phyloP scores from a whole-genome alignment of 2,113 vertebrate species.

The Dryoscopus gambensis region DNA sequence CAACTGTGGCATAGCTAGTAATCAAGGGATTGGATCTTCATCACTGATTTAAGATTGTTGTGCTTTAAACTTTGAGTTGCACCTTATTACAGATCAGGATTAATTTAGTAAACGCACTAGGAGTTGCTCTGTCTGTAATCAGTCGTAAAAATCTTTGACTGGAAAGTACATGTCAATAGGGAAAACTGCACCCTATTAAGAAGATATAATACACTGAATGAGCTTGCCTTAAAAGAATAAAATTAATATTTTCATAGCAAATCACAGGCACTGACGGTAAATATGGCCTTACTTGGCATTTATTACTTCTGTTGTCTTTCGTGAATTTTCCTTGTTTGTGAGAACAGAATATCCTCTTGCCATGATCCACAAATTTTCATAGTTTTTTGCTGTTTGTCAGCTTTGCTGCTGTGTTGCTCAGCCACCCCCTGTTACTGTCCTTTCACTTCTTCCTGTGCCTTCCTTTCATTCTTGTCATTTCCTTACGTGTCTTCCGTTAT shows the following conservation, averaged over 20 bases:
- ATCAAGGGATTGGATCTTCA: neutral
- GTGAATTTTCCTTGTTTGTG: neutral
- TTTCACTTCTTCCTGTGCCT: conserved; percentile 1
- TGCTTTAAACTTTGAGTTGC: neutral
- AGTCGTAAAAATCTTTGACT: neutral
- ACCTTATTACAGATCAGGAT: neutral
- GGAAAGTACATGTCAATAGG: neutral
- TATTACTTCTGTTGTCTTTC: neutral
- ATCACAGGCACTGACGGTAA: conserved; percentile 41
- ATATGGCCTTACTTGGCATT: conserved; percentile 38
- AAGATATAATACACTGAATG: conserved; percentile 32
- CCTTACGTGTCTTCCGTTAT: neutral
- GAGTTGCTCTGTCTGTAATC: neutral
- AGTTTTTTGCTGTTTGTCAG: neutral
- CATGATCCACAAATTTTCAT: neutral
- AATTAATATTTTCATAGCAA: neutral
- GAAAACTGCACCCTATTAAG: neutral
- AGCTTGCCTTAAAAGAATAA: neutral
- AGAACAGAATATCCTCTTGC: neutral
- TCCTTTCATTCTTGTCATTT: neutral
- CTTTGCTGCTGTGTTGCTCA: neutral
- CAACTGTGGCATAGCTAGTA: neutral
- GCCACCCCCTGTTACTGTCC: neutral
- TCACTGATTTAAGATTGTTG: neutral
- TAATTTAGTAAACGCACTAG: neutral